A percentile compares a stretch with the other conserved stretches of the same genome.
Evolutionary conservation across 2,113 vertebrate species (phyloP).

Genomic region (Channa argus): DNA sequence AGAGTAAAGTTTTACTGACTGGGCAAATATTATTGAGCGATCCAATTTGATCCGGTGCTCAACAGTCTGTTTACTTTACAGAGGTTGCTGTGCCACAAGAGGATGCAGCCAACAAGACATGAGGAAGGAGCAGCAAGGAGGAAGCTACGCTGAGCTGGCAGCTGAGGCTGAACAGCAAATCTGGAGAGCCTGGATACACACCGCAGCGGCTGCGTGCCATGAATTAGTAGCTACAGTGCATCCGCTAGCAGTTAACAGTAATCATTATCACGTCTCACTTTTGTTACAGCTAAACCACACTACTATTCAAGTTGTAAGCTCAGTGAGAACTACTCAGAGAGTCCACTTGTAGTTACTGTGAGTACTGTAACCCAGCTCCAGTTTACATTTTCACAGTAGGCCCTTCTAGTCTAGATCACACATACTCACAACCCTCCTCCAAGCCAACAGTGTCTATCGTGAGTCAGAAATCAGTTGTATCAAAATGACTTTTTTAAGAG

Average conservation of each 20-base stretch:
- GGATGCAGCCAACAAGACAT: conserved; percentile 44
- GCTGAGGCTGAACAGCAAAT: conserved; percentile 19
- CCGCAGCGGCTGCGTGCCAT: conserved; percentile 20
- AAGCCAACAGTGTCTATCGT: conserved; percentile 34
- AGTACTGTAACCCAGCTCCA: conserved; percentile 35
- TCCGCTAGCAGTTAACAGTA: conserved; percentile 3
- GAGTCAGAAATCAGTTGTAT: conserved; percentile 47
- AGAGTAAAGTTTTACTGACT: not conserved
- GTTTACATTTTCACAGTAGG: conserved; percentile 48
- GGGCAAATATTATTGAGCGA: conserved; percentile 1
- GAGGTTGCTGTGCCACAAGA: conserved; percentile 30
- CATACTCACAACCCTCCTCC: conserved; percentile 22
- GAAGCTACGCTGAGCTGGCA: conserved; percentile 38
- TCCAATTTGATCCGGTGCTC: conserved; percentile 39
- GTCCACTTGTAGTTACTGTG: conserved; percentile 34
- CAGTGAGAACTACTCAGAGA: conserved; percentile 31
- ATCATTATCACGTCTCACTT: conserved; percentile 17
- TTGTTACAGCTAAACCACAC: conserved; percentile 16
- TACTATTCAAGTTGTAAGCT: not conserved
- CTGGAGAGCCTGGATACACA: conserved; percentile 16
- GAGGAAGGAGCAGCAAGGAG: conserved; percentile 32
- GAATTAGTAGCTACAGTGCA: conserved; percentile 15
- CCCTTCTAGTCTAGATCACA: conserved; percentile 30
- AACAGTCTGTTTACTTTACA: conserved; percentile 52
- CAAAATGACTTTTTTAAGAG: conserved; percentile 68